Conservation (phyloP, 2,888 invertebrate species). For the Pharmacophagus antenor region DNA sequence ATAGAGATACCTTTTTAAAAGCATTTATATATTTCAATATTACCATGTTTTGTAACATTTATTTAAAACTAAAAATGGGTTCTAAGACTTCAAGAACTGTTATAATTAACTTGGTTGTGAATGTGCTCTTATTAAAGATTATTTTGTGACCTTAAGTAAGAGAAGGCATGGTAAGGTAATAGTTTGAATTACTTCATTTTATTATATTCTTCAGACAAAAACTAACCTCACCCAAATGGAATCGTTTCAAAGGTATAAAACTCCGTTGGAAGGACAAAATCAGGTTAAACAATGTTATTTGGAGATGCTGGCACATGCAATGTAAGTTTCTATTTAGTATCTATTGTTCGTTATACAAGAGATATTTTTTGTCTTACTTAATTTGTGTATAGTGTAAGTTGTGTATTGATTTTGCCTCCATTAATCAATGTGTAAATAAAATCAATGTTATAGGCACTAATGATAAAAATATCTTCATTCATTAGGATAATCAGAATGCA, state of each 20-base stretch:
- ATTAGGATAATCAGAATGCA: too few relatives aligned
- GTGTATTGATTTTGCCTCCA: not conserved
- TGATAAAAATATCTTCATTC: too few relatives aligned
- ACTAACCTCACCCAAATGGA: slow-evolving; percentile 99
- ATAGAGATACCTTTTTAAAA: slow-evolving; percentile 48
- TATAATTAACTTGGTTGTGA: slow-evolving; percentile 55
- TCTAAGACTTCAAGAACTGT: slow-evolving; percentile 59
- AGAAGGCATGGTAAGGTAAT: slow-evolving; percentile 61
- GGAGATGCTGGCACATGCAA: slow-evolving; percentile 99
- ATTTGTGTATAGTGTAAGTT: not conserved
- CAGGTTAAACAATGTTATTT: slow-evolving; percentile 99
- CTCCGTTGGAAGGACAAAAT: slow-evolving; percentile 99
- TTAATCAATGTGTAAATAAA: not conserved
- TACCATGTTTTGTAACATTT: slow-evolving; percentile 62
- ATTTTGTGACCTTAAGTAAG: slow-evolving; percentile 60
- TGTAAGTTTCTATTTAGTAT: slow-evolving; percentile 83
- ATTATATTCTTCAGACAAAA: slow-evolving; percentile 90
- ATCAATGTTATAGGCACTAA: not conserved
- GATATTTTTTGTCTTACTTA: not conserved
- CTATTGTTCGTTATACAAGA: not conserved
- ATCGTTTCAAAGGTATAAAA: slow-evolving; percentile 98
- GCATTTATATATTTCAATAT: slow-evolving; percentile 38
- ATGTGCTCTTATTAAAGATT: slow-evolving; percentile 51
- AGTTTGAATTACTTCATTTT: slow-evolving; percentile 37
- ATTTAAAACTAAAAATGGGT: slow-evolving; percentile 62